These are phyloP conservation scores for Tholera decimalis DNA, from an alignment of 2,888 invertebrate genomes.

Conservation along the genomic window DNA sequence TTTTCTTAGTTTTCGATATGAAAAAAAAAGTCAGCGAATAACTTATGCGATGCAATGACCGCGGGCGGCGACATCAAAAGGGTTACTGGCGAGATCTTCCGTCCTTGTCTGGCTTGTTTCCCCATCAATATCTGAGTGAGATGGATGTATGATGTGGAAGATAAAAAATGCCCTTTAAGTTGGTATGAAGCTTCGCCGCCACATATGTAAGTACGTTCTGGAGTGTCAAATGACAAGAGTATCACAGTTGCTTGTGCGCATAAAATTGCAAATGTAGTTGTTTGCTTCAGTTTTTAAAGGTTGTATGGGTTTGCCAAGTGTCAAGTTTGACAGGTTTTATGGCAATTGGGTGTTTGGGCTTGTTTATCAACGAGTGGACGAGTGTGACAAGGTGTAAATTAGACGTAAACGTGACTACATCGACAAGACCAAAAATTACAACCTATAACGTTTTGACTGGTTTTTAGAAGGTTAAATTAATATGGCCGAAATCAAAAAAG, in stretches of 20 bases:
- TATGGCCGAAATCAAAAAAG: no score
- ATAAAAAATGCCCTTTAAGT: constrained; percentile 84
- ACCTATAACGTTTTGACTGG: background rate
- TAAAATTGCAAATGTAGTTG: constrained; percentile 68
- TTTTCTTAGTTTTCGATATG: constrained; percentile 88
- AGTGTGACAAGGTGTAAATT: background rate
- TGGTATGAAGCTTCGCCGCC: constrained; percentile 77
- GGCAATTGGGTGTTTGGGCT: background rate
- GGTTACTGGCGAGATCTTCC: constrained; percentile 78
- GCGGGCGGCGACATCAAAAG: constrained; percentile 87
- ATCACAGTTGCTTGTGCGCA: constrained; percentile 62
- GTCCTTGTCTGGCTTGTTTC: constrained; percentile 69
- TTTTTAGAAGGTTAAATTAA: background rate
- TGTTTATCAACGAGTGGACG: constrained; percentile 2
- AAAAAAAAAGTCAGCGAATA: constrained; percentile 81
- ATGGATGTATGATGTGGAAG: constrained; percentile 70
- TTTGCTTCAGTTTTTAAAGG: constrained; percentile 43
- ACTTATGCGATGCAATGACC: constrained; percentile 85
- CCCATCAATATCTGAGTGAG: constrained; percentile 62
- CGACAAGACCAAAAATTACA: no score
- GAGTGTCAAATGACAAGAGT: constrained; percentile 73
- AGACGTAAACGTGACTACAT: background rate
- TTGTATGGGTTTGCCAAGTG: constrained; percentile 26
- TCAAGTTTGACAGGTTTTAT: constrained; percentile 26
- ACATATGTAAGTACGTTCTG: constrained; percentile 69